Evolutionary conservation across 2,113 vertebrate species (phyloP).

Genomic region (Epinephelus fuscoguttatus): DNA sequence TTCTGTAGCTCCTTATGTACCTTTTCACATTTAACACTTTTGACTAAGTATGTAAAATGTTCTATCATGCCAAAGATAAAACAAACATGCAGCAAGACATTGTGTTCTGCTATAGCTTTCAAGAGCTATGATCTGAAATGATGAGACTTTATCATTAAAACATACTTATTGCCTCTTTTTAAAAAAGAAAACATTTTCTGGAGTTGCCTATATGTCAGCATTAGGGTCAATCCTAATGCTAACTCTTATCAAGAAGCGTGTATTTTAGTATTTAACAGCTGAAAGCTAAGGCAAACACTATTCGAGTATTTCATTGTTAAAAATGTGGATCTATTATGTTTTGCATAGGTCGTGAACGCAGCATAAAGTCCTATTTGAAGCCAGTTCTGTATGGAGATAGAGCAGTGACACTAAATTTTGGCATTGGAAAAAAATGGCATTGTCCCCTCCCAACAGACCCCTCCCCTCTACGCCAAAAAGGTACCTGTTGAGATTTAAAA

Average conservation of each 20-base stretch:
- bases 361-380: slow-evolving; percentile 14
- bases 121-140: neutral
- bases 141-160: neutral
- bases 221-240: neutral
- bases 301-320: neutral
- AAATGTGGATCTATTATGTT: neutral
- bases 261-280: slow-evolving; percentile 3
- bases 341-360: slow-evolving; percentile 33
- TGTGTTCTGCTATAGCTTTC: neutral
- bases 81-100: neutral
- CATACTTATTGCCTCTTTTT: neutral
- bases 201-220: neutral
- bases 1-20: neutral
- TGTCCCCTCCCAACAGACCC: too few relatives aligned
- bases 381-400: neutral
- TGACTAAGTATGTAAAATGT: neutral
- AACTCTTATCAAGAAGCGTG: neutral
- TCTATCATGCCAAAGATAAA: neutral
- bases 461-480: too few relatives aligned
- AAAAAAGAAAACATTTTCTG: neutral
- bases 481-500: too few relatives aligned
- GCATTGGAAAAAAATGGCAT: too few relatives aligned
- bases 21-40: neutral
- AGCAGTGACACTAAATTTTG: too few relatives aligned
- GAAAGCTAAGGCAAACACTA: neutral